Evolutionary conservation across 2,888 invertebrate species (phyloP).

Genomic region (Erynnis tages): DNA sequence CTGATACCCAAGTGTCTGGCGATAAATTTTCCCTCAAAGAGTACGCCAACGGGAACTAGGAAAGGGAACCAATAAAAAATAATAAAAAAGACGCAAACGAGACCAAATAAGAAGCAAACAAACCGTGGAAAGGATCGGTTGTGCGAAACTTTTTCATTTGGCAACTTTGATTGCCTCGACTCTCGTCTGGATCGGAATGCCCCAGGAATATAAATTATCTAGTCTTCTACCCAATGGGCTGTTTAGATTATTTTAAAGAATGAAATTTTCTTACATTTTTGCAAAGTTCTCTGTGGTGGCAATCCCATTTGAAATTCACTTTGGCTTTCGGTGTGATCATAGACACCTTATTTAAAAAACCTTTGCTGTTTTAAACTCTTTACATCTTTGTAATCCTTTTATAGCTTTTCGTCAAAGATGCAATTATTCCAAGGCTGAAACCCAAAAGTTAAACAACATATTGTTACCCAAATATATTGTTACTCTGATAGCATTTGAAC

Average conservation of each 20-base stretch:
- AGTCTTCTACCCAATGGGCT: slow-evolving; percentile 33
- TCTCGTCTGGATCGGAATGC: slow-evolving; percentile 38
- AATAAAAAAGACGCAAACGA: slow-evolving; percentile 48
- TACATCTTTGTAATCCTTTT: no score
- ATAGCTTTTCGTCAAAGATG: no score
- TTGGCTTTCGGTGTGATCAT: no score
- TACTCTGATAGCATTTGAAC: no score
- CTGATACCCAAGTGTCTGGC: slow-evolving; percentile 41
- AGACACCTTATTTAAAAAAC: no score
- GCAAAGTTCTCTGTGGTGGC: no score
- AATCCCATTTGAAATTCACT: no score
- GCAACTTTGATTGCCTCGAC: slow-evolving; percentile 62
- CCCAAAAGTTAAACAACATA: no score
- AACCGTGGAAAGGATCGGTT: slow-evolving; percentile 40
- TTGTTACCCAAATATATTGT: no score
- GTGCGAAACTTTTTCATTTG: slow-evolving; percentile 59
- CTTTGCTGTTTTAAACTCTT: no score
- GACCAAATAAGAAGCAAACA: slow-evolving; percentile 42
- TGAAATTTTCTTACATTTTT: no score
- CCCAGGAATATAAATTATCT: slow-evolving; percentile 54
- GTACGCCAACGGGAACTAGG: slow-evolving; percentile 30
- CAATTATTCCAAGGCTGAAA: no score
- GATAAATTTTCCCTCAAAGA: slow-evolving; percentile 50
- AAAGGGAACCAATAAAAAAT: slow-evolving; percentile 49
- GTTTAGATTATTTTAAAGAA: slow-evolving; percentile 39